Conservation (phyloP, 2,113 vertebrate genomes). For the Silurus glanis region DNA sequence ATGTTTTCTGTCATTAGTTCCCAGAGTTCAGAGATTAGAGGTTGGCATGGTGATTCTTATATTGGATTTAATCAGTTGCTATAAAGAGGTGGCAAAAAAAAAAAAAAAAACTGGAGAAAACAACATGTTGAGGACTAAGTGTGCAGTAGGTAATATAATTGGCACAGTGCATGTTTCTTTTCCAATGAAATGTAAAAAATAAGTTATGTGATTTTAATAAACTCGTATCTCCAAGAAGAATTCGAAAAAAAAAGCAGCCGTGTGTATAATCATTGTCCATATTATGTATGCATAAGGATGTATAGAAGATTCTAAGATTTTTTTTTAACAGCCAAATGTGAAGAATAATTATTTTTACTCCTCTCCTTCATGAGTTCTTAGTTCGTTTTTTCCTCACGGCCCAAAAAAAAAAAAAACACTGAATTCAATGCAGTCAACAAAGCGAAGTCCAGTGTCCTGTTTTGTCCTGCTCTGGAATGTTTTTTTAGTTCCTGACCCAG, state of each 20-base stretch:
- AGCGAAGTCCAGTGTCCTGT: neutral
- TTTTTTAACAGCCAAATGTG: neutral
- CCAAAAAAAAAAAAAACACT: neutral
- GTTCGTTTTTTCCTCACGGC: neutral
- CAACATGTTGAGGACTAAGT: neutral
- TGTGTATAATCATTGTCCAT: conserved; percentile 2
- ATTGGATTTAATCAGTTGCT: neutral
- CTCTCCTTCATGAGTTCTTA: neutral
- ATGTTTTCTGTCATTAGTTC: neutral
- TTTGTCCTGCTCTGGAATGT: neutral
- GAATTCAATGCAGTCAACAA: neutral
- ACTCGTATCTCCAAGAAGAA: neutral
- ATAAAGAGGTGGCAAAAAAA: neutral
- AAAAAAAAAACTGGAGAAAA: neutral
- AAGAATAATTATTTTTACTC: neutral
- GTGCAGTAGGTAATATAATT: neutral
- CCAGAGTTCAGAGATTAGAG: neutral
- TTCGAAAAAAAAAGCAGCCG: neutral
- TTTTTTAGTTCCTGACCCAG: conserved; percentile 83
- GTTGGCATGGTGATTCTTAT: neutral
- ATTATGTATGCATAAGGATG: conserved; percentile 3
- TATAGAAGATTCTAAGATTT: neutral
- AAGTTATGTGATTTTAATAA: conserved; percentile 26
- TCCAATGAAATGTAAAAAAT: conserved; percentile 14
- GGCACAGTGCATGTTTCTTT: neutral